Conservation (phyloP, 2,797 vertebrate genomes). For the Falco cherrug region DNA sequence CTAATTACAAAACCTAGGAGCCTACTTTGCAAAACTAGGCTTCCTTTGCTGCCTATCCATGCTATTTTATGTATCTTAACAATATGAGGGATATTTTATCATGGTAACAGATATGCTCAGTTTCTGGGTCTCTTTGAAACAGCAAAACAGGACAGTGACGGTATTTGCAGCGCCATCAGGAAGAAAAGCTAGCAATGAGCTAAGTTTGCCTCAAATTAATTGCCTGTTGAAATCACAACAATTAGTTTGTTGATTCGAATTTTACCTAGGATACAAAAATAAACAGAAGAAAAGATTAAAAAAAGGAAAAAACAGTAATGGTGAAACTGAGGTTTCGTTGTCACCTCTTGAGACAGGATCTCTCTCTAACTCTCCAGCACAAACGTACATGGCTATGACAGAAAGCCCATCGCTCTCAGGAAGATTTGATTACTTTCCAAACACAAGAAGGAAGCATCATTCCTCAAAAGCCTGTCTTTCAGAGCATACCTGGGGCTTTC, state of each 20-base stretch:
- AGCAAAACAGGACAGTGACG: neutral
- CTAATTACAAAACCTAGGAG: constrained; percentile 66
- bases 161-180: neutral
- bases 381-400: neutral
- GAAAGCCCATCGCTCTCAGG: constrained; percentile 20
- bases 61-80: neutral
- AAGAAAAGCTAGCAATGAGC: neutral
- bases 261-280: neutral
- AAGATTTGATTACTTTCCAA: constrained; percentile 44
- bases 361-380: neutral
- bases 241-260: neutral
- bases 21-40: constrained; percentile 36
- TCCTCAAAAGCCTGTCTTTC: constrained; percentile 28
- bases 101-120: neutral
- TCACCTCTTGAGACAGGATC: neutral
- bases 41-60: neutral
- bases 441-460: constrained; percentile 11
- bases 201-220: neutral
- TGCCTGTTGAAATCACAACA: neutral
- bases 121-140: neutral
- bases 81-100: neutral
- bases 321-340: neutral
- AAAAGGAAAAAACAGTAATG: neutral
- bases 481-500: constrained; percentile 10
- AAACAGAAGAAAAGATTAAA: neutral